A percentile compares a stretch with the other conserved stretches of the same genome.
Conservation (phyloP, 2,888 invertebrate genomes). For the Pachliopta kotzebuea region DNA sequence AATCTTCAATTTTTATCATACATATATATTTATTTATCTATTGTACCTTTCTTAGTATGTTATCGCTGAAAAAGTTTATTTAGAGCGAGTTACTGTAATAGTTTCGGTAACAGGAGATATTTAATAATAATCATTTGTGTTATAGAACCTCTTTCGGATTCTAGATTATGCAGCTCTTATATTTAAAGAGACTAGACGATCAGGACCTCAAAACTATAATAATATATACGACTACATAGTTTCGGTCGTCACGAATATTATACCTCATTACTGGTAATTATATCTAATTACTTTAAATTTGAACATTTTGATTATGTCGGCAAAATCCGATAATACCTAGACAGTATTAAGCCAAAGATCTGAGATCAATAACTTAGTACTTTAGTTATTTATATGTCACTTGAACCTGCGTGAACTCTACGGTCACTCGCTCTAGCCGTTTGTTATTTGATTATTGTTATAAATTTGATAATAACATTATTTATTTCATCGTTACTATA, state of each 20-base stretch:
- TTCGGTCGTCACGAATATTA: no score
- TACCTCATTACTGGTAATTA: not conserved
- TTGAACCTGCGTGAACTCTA: not conserved
- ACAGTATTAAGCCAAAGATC: not conserved
- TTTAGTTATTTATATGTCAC: not conserved
- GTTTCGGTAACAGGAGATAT: not conserved
- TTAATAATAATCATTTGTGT: not conserved
- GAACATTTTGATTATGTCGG: no score
- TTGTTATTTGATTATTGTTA: constrained; percentile 13
- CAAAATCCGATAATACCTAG: not conserved
- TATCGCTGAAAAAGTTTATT: constrained; percentile 25
- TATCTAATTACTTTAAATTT: not conserved
- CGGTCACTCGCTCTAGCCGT: constrained; percentile 22
- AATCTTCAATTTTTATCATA: not conserved
- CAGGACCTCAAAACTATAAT: no score
- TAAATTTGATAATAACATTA: constrained; percentile 12
- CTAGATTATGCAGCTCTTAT: no score
- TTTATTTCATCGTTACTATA: constrained; percentile 61
- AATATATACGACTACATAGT: no score
- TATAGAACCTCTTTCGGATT: no score
- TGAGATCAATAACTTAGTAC: not conserved
- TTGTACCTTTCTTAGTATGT: constrained; percentile 19
- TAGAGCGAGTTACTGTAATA: constrained; percentile 23
- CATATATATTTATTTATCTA: constrained; percentile 6
- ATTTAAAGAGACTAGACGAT: no score